phyloP scores from a whole-genome alignment of 64 coral and sea anemone genomes.

The Porites australiensis region DNA sequence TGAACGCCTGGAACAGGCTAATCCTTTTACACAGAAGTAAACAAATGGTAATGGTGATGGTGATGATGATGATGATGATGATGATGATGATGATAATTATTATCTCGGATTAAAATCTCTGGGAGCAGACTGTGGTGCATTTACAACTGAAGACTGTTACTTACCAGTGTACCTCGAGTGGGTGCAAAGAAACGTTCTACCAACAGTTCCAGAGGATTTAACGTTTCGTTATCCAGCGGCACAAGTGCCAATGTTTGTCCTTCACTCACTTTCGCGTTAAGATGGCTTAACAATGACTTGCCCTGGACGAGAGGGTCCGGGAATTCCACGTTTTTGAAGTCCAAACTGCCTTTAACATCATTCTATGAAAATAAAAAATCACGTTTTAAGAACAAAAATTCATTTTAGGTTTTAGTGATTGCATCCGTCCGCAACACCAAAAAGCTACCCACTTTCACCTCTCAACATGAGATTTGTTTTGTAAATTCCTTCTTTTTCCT shows the following conservation, averaged over 20 bases:
- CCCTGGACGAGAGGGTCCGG: conserved; percentile 54
- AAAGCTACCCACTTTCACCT: too few species aligned
- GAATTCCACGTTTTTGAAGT: conserved; percentile 78
- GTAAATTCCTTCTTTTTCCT: too few species aligned
- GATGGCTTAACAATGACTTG: conserved; percentile 57
- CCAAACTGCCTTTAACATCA: conserved; percentile 51
- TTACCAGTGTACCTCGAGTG: conserved; percentile 66
- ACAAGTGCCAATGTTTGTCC: conserved; percentile 70
- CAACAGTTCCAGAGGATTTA: conserved; percentile 77
- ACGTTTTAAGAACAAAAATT: too few species aligned
- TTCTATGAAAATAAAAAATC: conserved; percentile 34
- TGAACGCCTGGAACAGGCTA: too few species aligned
- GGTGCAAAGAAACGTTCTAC: conserved; percentile 85
- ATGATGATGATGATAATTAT: neutral
- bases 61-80: too few species aligned
- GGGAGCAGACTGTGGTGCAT: neutral
- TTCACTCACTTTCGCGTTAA: conserved; percentile 45
- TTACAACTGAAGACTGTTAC: neutral
- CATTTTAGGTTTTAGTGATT: too few species aligned
- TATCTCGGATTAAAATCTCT: neutral
- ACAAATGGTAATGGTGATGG: too few species aligned
- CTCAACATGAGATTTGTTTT: too few species aligned
- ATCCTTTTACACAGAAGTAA: too few species aligned
- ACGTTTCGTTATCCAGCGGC: conserved; percentile 43
- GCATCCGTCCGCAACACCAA: too few species aligned